Evolutionary conservation across 2,888 invertebrate genomes (phyloP).

Genomic region (Neuroscelio doddi): DNA sequence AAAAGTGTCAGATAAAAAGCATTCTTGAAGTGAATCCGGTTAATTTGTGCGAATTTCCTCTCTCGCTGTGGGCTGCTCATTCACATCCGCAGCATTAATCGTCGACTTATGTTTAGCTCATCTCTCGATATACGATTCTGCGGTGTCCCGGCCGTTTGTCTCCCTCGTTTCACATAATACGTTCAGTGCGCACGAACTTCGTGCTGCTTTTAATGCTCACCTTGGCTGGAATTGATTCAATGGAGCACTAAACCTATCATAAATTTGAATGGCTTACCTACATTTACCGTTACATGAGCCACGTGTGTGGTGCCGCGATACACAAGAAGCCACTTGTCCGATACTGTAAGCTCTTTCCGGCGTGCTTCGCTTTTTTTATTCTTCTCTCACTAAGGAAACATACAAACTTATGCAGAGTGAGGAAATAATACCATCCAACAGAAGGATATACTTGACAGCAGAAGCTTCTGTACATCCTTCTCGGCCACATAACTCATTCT

Average conservation of each 20-base stretch:
- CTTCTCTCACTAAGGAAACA: conserved; percentile 19
- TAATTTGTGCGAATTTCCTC: conserved; percentile 10
- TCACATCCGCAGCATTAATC: conserved; percentile 24
- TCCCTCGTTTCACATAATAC: conserved; percentile 14
- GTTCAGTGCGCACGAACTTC: conserved; percentile 9
- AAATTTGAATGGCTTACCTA: conserved; percentile 56
- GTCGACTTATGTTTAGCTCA: conserved; percentile 30
- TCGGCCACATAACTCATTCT: conserved; percentile 65
- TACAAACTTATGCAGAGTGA: conserved; percentile 49
- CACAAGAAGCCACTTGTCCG: conserved; percentile 29
- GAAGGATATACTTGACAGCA: conserved; percentile 62
- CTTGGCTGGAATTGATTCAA: conserved; percentile 37
- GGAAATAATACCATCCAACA: conserved; percentile 54
- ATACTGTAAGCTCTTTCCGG: conserved; percentile 19
- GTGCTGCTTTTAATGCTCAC: conserved; percentile 21
- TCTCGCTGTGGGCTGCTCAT: conserved; percentile 1
- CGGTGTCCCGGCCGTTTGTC: conserved; percentile 17
- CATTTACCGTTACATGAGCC: conserved; percentile 15
- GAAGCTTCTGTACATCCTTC: conserved; percentile 34
- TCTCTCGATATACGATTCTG: conserved; percentile 25
- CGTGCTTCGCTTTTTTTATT: conserved; percentile 15
- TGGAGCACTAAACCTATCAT: conserved; percentile 55
- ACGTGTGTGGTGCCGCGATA: conserved; percentile 7
- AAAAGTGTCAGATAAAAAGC: conserved; percentile 22
- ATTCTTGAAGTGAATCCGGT: not conserved